phyloP scores from a whole-genome alignment of 2,113 vertebrate genomes.

The Myocastor coypus region DNA sequence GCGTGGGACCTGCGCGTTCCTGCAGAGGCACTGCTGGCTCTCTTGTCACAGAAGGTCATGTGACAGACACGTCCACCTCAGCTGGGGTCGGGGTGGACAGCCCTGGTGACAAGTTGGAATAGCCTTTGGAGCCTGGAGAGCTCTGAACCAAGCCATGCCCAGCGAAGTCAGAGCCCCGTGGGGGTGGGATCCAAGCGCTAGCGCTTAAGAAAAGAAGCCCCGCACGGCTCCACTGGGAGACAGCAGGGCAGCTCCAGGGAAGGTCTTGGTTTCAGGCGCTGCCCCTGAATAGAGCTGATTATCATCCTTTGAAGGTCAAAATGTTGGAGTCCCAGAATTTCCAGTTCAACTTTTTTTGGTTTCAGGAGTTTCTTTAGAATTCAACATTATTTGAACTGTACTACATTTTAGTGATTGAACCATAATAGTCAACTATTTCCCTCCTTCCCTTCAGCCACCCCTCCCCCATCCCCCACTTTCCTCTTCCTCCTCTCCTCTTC shows the following conservation, averaged over 20 bases:
- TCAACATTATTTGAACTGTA: neutral
- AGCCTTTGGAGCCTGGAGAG: neutral
- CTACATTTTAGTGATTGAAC: neutral
- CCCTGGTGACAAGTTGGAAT: neutral
- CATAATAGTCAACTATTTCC: neutral
- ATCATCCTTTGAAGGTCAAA: neutral
- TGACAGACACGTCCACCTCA: fast-evolving
- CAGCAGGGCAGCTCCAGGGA: neutral
- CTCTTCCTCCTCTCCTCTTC: neutral
- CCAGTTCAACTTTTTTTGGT: neutral
- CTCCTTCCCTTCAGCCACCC: neutral
- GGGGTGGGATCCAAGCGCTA: neutral
- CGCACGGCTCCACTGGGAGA: neutral
- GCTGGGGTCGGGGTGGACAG: neutral
- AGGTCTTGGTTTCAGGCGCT: neutral
- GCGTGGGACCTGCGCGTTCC: neutral
- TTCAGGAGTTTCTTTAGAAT: conserved; percentile 27
- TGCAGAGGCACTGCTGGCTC: neutral
- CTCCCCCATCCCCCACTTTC: neutral
- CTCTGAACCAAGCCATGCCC: neutral
- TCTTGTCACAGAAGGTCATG: neutral
- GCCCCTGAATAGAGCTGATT: neutral
- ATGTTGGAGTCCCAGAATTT: neutral
- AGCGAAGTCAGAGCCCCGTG: neutral
- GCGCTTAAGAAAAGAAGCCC: neutral